Percentiles rank a stretch among this genome's conserved stretches.
These are phyloP conservation scores for Eurois occulta DNA, from an alignment of 2,888 invertebrate genomes.

Conservation along the genomic window DNA sequence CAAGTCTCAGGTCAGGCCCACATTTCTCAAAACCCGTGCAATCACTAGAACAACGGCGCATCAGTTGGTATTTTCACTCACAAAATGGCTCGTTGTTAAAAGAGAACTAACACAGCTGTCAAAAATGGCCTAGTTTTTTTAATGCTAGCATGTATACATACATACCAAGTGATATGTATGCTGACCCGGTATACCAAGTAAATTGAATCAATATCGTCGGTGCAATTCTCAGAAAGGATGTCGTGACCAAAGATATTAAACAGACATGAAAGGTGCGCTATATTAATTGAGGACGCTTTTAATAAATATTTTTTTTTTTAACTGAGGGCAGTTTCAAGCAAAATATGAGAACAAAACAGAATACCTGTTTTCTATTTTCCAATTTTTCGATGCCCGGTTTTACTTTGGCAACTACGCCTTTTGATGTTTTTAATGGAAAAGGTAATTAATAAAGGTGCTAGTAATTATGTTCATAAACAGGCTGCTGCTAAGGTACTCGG, in stretches of 20 bases:
- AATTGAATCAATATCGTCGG: slow-evolving; percentile 28
- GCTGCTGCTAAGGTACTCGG: no score
- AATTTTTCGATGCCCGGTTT: neutral
- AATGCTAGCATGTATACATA: neutral
- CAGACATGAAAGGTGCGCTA: slow-evolving; percentile 21
- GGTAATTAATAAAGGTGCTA: neutral
- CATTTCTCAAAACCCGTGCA: neutral
- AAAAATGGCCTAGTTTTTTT: neutral
- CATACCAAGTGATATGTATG: neutral
- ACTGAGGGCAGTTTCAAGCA: neutral
- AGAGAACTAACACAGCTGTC: neutral
- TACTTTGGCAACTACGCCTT: neutral
- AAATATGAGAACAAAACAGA: slow-evolving; percentile 1
- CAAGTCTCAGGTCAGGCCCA: neutral
- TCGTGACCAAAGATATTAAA: slow-evolving; percentile 43
- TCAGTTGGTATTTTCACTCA: neutral
- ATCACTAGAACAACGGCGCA: neutral
- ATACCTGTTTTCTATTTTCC: slow-evolving; percentile 10
- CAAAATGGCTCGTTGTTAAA: neutral
- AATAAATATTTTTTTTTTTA: neutral
- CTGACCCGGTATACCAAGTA: neutral
- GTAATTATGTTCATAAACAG: neutral
- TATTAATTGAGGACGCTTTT: slow-evolving; percentile 23
- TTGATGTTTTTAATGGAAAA: neutral
- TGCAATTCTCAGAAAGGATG: slow-evolving; percentile 35